Evolutionary conservation across 92 coral and sea anemone genomes (phyloP), one percentile per base, ranked within the genome.

Genomic region (Porites cylindrica): DNA sequence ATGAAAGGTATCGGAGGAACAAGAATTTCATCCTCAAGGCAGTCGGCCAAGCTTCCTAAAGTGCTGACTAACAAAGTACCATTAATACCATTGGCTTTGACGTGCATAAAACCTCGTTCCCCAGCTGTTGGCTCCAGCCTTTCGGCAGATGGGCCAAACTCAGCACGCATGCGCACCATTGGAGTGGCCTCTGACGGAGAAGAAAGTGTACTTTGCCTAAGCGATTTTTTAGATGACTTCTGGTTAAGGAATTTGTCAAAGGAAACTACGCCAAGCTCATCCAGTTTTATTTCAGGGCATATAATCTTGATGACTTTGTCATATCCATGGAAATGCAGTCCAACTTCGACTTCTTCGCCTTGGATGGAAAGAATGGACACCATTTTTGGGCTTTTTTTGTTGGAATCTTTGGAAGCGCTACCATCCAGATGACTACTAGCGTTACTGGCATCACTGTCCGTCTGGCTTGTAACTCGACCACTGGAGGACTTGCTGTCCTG

Each of bases 111-210:
- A 18, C 99, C 99, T 9, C 96, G 87, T 79, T 97, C 99, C 5
- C 89, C 97, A 2, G 99, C 96, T 26, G 95, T 93, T 20, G 90
- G 90, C 53, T 93, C 93, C 58, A 81, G 73, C 12, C 91, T 77
- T 70, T 96, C 95, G 26, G 98, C 96, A 72, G 89, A 93, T 53
- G 99, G 98, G 61, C 99, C 99, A 80, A 93, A 88, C 75, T 93
- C 97, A 9, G 90, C 91, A 32, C 99, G 91, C 17, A 95, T 81
- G 65, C 86, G 77, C 81, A 77, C 86, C 79, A 94, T 93, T 61
- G 95, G 94, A 13, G 82, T 71, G 9, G 75, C 74, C 54, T 93
- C 80, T 6, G 83, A 76, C 17, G 74, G 21, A 17, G 90, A 87
- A 17, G 85, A 87, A 53, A 92, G 81, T 1, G 88, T 74, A 18